phyloP scores from a whole-genome alignment of 2,888 invertebrate species.

The Mythimna albipuncta region DNA sequence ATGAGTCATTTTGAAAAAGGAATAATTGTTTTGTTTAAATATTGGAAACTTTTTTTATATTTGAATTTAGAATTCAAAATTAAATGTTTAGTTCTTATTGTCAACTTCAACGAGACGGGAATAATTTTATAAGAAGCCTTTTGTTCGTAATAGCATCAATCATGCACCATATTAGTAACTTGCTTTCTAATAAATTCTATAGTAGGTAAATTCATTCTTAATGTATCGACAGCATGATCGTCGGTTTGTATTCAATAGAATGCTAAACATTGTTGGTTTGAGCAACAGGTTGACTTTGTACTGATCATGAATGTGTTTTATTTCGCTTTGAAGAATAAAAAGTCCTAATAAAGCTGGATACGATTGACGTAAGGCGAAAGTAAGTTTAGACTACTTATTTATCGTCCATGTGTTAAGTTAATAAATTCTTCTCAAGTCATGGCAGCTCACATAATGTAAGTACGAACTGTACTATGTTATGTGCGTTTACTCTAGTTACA shows the following conservation, averaged over 20 bases:
- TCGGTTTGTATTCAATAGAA: conserved; percentile 35
- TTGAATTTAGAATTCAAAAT: no score
- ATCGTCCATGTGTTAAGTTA: no score
- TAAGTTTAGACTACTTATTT: not conserved
- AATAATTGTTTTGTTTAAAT: no score
- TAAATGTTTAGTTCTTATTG: no score
- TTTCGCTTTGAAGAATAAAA: not conserved
- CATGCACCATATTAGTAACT: conserved; percentile 14
- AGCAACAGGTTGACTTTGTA: conserved; percentile 32
- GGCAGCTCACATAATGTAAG: no score
- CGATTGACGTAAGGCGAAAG: not conserved
- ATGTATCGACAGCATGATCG: conserved; percentile 32
- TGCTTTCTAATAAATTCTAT: not conserved
- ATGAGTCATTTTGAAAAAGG: no score
- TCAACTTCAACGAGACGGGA: no score
- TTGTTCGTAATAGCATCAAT: conserved; percentile 18
- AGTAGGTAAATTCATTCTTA: conserved; percentile 22
- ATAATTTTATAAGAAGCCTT: no score
- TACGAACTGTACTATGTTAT: no score
- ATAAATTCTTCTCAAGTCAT: no score
- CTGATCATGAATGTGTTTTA: conserved; percentile 9
- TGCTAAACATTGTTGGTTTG: conserved; percentile 23
- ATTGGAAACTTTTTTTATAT: no score
- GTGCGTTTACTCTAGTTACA: no score
- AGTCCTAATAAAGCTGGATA: not conserved